Base-by-base conservation (phyloP, 2,797 vertebrate species). In the Enteromius radiatus region DNA sequence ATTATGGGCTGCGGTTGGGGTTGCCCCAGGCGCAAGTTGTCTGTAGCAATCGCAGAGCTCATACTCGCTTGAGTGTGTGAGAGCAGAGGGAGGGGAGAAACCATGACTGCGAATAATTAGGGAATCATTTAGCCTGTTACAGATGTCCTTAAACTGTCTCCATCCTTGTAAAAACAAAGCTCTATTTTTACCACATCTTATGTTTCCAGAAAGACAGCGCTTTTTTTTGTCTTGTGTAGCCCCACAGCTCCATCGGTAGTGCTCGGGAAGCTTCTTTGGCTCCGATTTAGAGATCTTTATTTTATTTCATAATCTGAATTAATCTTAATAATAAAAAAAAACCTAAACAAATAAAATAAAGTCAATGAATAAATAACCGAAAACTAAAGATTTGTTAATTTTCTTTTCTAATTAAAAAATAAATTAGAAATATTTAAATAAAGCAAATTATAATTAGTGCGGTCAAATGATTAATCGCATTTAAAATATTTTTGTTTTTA, bases 1-100 rank as follows among this genome's bases (percentile, higher is more conserved):
- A 83, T 86, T 67, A 84, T 38, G 23, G 76, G 88, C 56, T 90
- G 88, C 11, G 76, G 87, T 89, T 79, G 49, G 49, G 63, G 69
- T 36, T 85, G 76, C 83, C 86, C 68, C 9, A 5, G 43, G 81
- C 85, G 10, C 38, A 47, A 17, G 79, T 9, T 12, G 65, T 36
- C n/a, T 14, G 65, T n/a, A 65, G 86, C 84, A 78, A 71, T 85
- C 70, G 87, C 79, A 83, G 79, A 61, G n/a, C 33, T 31, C 52
- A 56, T 11, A 54, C 33, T 54, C 23, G 73, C 65, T 31, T 47
- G 47, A 26, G 52, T 69, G 64, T 77, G 64, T 49, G 21, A 47
- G 41, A 69, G 56, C 21, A 1, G 33, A 68, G 45, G 36, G 81
- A 59, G 47, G 26, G 63, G 52, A 59, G 74, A 69, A 82, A 76